These are phyloP conservation scores for Ormyrus nitidulus DNA, from an alignment of 2,888 invertebrate species.

Conservation along the genomic window DNA sequence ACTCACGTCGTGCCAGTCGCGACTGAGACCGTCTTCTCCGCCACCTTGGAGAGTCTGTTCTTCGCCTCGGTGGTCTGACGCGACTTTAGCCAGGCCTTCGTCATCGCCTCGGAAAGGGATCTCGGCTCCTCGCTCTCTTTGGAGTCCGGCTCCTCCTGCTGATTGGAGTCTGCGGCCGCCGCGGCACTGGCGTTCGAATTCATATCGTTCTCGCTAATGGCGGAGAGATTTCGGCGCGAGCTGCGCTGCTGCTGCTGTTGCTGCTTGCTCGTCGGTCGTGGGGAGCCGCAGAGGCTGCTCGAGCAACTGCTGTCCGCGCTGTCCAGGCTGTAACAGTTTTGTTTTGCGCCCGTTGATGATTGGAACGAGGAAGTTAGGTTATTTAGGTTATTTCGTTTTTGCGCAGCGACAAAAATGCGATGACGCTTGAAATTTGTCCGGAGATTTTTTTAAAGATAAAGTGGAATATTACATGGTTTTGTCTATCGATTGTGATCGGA, in stretches of 20 bases:
- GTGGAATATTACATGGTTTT: slow-evolving; percentile 40
- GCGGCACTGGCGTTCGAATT: background rate
- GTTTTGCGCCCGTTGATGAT: too few species aligned
- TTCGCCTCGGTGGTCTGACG: too few species aligned
- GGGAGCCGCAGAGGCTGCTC: slow-evolving; percentile 62
- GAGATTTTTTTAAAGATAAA: background rate
- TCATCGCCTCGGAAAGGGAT: background rate
- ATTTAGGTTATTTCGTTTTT: background rate
- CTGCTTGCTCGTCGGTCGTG: slow-evolving; percentile 56
- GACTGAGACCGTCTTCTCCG: background rate
- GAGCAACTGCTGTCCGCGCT: slow-evolving; percentile 60
- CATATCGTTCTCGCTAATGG: slow-evolving; percentile 31
- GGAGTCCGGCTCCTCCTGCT: background rate
- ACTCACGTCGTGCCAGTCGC: too few species aligned
- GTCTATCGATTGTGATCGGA: slow-evolving; percentile 58
- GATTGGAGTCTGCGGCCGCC: background rate
- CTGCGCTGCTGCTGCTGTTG: background rate
- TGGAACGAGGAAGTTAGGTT: background rate
- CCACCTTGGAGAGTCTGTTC: background rate
- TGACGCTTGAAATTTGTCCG: slow-evolving; percentile 1
- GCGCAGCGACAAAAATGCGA: background rate
- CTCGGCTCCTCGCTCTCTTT: background rate
- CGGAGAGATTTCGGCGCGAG: slow-evolving; percentile 11
- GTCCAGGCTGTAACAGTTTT: slow-evolving; percentile 4
- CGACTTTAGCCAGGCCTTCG: background rate